Base-by-base conservation (phyloP, 2,888 invertebrate genomes). In the Unio delphinus region DNA sequence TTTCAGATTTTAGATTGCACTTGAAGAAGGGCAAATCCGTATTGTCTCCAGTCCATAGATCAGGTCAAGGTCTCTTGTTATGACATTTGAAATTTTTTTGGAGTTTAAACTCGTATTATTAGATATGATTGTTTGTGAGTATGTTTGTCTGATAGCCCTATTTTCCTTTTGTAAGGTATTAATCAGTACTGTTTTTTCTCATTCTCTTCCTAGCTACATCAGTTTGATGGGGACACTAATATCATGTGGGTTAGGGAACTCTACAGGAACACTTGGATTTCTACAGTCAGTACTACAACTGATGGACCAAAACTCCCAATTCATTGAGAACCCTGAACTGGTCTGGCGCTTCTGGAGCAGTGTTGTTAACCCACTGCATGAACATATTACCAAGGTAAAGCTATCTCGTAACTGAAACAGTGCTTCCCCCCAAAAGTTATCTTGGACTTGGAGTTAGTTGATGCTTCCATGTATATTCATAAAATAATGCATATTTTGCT, bases 301-400 rank as follows among this genome's bases (percentile, higher is more conserved):
- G 17, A 65, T 88, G 57, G 80, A 81, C n/a, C 61, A 74, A 30
- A 81, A 82, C 55, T 80, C 75, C 2, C 45, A 72, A 54, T 76
- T 74, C 63, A 64, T 85, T 0, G 76, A 81, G 34, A 76, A 76
- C 58, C 55, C 72, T 8, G 87, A 89, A 59, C 64, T 72, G 15
- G 45, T 86, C 20, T 86, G 86, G 83, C 74, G 83, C 56, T 67
- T 88, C 64, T 89, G 89, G 89, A 85, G 80, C 68, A 68, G 76
- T 8, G 62, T 87, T 20, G 82, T 81, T 17, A 71, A 80, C 60
- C 81, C 80, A 1, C 75, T 88, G 8, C 73, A 75, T 34, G 80
- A 86, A 15, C 79, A 83, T 67, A 80, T 88, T 20, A 74, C 68
- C 28, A 80, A 84, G 80, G 87, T 87, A 74, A 61, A 65, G 65